These are phyloP conservation scores for Macrocentrus cingulum DNA, from an alignment of 1,140 invertebrate species.

Conservation along the genomic window DNA sequence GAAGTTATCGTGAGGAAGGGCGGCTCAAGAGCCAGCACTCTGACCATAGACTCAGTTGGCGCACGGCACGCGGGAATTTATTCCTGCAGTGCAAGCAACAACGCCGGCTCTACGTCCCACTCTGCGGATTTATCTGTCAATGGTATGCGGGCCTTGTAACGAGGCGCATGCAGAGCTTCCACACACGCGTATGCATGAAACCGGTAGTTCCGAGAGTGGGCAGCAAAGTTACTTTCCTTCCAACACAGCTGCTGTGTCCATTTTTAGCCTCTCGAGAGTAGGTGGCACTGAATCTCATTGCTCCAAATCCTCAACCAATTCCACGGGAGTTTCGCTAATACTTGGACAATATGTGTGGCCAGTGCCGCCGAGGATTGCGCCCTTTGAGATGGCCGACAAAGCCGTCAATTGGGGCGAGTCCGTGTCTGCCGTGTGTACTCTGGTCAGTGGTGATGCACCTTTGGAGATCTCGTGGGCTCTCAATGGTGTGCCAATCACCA, in stretches of 20 bases:
- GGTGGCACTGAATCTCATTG: constrained; percentile 14
- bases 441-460: constrained; percentile 67
- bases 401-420: constrained; percentile 60
- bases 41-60: constrained; percentile 68
- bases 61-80: constrained; percentile 70
- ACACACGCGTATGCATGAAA: too few species aligned
- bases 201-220: too few species aligned
- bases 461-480: constrained; percentile 68
- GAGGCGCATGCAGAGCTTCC: too few species aligned
- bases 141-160: constrained; percentile 54
- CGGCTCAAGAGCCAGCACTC: constrained; percentile 67
- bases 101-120: constrained; percentile 70
- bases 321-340: not conserved
- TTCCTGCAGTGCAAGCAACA: constrained; percentile 74
- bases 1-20: constrained; percentile 61
- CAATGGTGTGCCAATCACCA: constrained; percentile 45
- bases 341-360: constrained; percentile 19
- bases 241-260: too few species aligned
- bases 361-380: constrained; percentile 59
- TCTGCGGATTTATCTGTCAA: constrained; percentile 69
- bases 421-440: constrained; percentile 61
- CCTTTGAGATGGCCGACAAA: constrained; percentile 59
- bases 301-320: not conserved
- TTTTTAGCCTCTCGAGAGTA: constrained; percentile 1
- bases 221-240: too few species aligned